phyloP scores from a whole-genome alignment of 2,113 vertebrate species.

The Baryphthengus martii region DNA sequence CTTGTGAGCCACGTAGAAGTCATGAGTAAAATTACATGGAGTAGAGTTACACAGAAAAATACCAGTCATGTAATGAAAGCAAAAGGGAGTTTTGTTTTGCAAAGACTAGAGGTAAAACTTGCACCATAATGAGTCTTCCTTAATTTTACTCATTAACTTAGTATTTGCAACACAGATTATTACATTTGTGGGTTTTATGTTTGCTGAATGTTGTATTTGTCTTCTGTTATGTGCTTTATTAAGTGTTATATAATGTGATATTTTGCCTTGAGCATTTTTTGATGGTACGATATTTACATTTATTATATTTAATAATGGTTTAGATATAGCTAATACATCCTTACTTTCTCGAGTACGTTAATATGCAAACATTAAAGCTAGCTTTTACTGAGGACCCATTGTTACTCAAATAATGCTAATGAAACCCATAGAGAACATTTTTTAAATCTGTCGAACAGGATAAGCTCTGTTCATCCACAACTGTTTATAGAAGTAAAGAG shows the following conservation, averaged over 20 bases:
- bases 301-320: background rate
- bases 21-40: background rate
- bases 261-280: background rate
- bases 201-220: background rate
- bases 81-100: background rate
- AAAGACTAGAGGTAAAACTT: background rate
- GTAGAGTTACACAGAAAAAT: background rate
- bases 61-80: fast-evolving
- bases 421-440: background rate
- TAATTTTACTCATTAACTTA: background rate
- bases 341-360: background rate
- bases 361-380: background rate
- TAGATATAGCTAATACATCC: background rate
- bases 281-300: background rate
- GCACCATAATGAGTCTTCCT: background rate
- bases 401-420: background rate
- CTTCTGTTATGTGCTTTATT: background rate
- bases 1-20: background rate
- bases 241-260: background rate
- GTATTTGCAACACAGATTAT: background rate
- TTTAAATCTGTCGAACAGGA: background rate
- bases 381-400: background rate
- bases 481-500: background rate
- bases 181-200: background rate
- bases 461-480: background rate